Evolutionary conservation across 2,797 vertebrate genomes (phyloP).

Genomic region (Labeo calbasu): DNA sequence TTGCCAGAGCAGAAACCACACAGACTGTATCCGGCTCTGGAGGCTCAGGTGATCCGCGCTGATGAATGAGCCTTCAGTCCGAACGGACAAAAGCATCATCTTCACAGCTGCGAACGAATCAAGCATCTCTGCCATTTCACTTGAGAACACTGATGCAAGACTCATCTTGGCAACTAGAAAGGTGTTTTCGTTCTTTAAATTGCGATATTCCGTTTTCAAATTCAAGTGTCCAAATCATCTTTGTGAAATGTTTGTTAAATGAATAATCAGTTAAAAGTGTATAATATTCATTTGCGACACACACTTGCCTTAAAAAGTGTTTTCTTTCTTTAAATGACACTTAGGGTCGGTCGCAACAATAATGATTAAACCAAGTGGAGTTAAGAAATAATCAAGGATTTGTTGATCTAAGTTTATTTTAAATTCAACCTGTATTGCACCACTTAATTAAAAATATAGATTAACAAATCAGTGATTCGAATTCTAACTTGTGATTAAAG

Average conservation of each 20-base stretch:
- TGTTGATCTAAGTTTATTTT: too few relatives aligned
- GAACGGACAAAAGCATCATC: background rate
- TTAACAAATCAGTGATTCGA: too few relatives aligned
- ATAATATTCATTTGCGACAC: too few relatives aligned
- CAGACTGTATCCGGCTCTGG: background rate
- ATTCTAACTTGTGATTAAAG: too few relatives aligned
- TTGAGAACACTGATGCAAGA: background rate
- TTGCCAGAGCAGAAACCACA: constrained; percentile 13
- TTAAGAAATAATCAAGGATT: too few relatives aligned
- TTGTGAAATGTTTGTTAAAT: background rate
- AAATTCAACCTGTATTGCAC: too few relatives aligned
- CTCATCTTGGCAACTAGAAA: background rate
- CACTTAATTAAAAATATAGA: too few relatives aligned
- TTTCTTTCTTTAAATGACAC: too few relatives aligned
- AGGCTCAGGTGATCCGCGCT: constrained; percentile 1
- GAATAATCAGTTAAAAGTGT: too few relatives aligned
- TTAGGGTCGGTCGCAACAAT: too few relatives aligned
- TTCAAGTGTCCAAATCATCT: background rate
- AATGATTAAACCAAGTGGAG: too few relatives aligned
- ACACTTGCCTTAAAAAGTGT: too few relatives aligned
- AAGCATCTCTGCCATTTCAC: background rate
- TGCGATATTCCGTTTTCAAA: background rate
- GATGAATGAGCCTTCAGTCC: constrained; percentile 13
- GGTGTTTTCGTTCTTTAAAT: background rate
- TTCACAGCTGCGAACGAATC: background rate